Percentiles rank a stretch among this genome's conserved stretches.
phyloP scores from a whole-genome alignment of 1,140 invertebrate species.

The Pseudomyrmex sp. region DNA sequence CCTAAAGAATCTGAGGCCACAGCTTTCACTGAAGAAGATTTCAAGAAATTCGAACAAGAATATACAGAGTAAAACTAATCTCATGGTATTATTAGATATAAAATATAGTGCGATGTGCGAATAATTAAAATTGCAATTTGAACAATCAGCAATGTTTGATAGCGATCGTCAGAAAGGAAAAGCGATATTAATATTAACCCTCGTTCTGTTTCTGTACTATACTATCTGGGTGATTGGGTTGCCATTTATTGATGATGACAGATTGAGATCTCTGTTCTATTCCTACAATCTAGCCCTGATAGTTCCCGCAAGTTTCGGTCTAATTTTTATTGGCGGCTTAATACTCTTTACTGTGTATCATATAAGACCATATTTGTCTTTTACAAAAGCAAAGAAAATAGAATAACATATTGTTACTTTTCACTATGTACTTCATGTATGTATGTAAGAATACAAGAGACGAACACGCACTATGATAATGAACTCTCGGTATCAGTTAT shows the following conservation, averaged over 20 bases:
- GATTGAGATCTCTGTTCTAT: conserved; percentile 87
- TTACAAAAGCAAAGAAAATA: conserved; percentile 40
- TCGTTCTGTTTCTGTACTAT: conserved; percentile 87
- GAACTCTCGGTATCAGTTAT: neutral
- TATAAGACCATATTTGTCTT: conserved; percentile 74
- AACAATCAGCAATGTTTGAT: conserved; percentile 72
- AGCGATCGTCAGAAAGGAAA: conserved; percentile 85
- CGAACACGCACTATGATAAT: neutral
- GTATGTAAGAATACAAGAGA: neutral
- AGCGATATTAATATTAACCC: conserved; percentile 85
- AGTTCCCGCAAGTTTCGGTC: conserved; percentile 87
- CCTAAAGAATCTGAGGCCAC: conserved; percentile 71
- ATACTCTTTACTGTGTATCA: conserved; percentile 88
- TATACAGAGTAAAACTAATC: conserved; percentile 77
- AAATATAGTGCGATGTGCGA: neutral
- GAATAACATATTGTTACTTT: conserved; percentile 6
- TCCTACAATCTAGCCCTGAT: conserved; percentile 87
- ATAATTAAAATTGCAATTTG: neutral
- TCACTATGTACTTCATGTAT: neutral
- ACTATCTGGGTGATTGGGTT: conserved; percentile 89
- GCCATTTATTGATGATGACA: conserved; percentile 89
- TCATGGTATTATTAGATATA: neutral
- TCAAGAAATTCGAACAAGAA: conserved; percentile 84
- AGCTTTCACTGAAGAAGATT: conserved; percentile 86
- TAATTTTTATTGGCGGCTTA: conserved; percentile 88